Base-by-base conservation (phyloP, 1,140 invertebrate genomes). In the Cheumatopsyche charites region DNA sequence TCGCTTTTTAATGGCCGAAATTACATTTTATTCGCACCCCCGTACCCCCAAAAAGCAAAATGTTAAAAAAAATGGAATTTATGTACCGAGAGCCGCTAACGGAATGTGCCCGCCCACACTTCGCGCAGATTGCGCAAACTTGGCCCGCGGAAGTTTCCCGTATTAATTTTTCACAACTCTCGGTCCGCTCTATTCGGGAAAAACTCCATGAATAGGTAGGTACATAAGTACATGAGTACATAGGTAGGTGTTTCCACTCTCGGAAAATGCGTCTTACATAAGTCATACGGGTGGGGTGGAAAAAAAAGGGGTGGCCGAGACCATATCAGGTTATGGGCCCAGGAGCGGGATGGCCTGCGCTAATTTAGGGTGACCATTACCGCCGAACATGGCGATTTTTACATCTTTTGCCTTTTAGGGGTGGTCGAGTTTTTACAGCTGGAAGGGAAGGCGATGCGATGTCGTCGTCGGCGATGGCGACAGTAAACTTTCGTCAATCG, bases 321-420 rank as follows among this genome's bases (percentile, higher is more conserved):
- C 15, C 6, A 11, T 5, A 17, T 0, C 23, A n/a, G 65, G 4
- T 62, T 62, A 41, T 21, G 42, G 45, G 42, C 17, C 23, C 45
- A 67, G 70, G 58, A 72, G 29, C 17, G 62, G 41, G 70, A 72
- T 36, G 61, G 9, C 21, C 23, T 23, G 17, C 41, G 58, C 49
- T 72, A 72, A 72, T 75, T 75, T 70, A 61, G 49, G 67, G 55
- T 70, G 73, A 72, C 73, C 70, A 70, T 75, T 72, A 72, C 66
- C 36, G 62, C 61, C 67, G 19, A 75, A 72, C 73, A 70, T 55
- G 70, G 49, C 70, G 70, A 72, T 75, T 75, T 75, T 72, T 72
- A 75, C 73, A 75, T 75, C 70, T 75, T 75, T 75, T 70, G 73
- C 70, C 73, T 75, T 72, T 75, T 72, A 75, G 73, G 42, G 67